Conservation (phyloP, 2,888 invertebrate species). For the Heteromyza rotundicornis region DNA sequence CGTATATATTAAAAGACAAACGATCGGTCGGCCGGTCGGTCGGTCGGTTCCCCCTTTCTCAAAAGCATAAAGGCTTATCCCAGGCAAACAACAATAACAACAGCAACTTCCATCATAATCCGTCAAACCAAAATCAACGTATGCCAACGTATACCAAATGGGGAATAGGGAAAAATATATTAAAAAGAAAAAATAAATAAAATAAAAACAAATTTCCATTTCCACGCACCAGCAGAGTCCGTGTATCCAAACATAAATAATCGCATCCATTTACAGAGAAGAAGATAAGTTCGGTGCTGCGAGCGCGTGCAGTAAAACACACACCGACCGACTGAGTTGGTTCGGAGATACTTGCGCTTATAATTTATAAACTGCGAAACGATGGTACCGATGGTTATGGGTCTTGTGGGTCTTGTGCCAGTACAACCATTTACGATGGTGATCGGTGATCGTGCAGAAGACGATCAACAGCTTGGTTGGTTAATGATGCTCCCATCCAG, state of each 20-base stretch:
- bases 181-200: conserved; percentile 3
- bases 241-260: conserved; percentile 29
- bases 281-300: too few species aligned
- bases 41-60: not conserved
- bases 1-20: too few species aligned
- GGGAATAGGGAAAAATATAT: too few species aligned
- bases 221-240: conserved; percentile 17
- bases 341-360: too few species aligned
- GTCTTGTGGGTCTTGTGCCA: too few species aligned
- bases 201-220: conserved; percentile 20
- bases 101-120: conserved; percentile 14
- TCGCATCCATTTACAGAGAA: conserved; percentile 28
- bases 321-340: too few species aligned
- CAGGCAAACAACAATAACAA: not conserved
- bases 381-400: too few species aligned
- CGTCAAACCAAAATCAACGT: conserved; percentile 17
- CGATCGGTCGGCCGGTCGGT: conserved; percentile 9
- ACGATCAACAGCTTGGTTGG: too few species aligned
- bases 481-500: too few species aligned
- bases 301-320: conserved; percentile 1
- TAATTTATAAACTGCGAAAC: conserved; percentile 23
- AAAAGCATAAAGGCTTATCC: conserved; percentile 11
- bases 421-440: not conserved
- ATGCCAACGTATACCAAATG: too few species aligned
- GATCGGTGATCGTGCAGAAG: too few species aligned